A percentile compares a stretch with the other conserved stretches of the same genome.
Evolutionary conservation across 2,113 vertebrate species (phyloP).

Genomic region (Oreochromis spilurus): DNA sequence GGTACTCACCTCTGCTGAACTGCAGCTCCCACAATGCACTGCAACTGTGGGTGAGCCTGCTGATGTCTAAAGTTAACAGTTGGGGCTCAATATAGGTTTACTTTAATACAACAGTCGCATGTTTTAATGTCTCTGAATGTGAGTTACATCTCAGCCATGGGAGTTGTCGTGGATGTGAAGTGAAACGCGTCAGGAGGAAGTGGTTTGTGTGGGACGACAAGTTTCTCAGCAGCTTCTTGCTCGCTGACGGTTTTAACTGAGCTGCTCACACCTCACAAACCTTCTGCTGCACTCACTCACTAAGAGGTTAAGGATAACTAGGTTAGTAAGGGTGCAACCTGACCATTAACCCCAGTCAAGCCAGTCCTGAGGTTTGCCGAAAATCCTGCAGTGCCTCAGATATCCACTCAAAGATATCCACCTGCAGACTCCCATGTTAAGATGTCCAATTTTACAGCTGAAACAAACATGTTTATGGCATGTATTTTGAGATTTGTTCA

Average conservation of each 20-base stretch:
- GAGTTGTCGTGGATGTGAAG: background rate
- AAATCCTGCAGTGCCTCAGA: background rate
- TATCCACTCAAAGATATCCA: background rate
- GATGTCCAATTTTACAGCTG: background rate
- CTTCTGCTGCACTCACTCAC: background rate
- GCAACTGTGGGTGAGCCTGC: background rate
- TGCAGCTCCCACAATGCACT: background rate
- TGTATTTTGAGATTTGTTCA: accelerated
- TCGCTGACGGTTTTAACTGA: background rate
- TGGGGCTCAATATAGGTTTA: background rate
- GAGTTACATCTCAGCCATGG: background rate
- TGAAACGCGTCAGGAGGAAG: slow-evolving; percentile 2
- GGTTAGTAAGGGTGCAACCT: background rate
- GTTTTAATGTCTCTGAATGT: background rate
- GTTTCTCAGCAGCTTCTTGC: background rate
- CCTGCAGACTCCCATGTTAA: background rate
- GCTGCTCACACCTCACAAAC: background rate
- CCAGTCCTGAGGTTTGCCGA: background rate
- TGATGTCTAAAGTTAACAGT: background rate
- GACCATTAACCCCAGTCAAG: background rate
- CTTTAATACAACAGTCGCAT: background rate
- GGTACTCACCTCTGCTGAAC: background rate
- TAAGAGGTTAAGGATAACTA: background rate
- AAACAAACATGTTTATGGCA: background rate
- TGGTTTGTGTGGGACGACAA: background rate